Evolutionary conservation across 2,888 invertebrate species (phyloP).

Genomic region (Philereme transversata): DNA sequence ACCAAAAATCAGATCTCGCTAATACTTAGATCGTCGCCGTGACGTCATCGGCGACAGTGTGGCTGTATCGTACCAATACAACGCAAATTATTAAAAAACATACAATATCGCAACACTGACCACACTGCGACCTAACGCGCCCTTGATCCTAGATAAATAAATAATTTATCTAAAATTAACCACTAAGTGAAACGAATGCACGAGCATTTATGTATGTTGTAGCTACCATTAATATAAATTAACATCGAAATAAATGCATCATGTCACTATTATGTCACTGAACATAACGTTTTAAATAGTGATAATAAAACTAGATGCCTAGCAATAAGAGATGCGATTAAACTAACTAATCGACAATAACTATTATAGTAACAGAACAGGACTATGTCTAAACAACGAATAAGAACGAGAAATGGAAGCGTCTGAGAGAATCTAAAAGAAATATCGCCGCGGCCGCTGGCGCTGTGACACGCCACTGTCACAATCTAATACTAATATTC

Average conservation of each 20-base stretch:
- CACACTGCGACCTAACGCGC: conserved; percentile 53
- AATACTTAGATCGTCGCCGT: conserved; percentile 60
- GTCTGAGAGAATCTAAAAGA: conserved; percentile 55
- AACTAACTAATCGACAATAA: conserved; percentile 75
- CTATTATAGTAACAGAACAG: conserved; percentile 62
- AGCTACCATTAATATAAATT: conserved; percentile 82
- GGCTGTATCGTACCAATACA: conserved; percentile 55
- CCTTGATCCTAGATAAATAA: conserved; percentile 64
- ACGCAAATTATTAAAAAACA: conserved; percentile 69
- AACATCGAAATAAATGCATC: conserved; percentile 83
- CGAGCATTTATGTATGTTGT: conserved; percentile 78
- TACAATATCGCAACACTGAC: conserved; percentile 56
- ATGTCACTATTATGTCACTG: conserved; percentile 80
- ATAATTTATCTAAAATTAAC: conserved; percentile 75
- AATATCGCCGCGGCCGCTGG: too few species aligned
- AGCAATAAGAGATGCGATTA: conserved; percentile 77
- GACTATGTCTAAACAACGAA: conserved; percentile 60
- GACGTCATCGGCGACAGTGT: conserved; percentile 51
- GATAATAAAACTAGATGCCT: conserved; percentile 74
- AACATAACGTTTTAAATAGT: conserved; percentile 75
- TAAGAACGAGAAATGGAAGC: conserved; percentile 68
- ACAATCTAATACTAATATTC: conserved; percentile 69
- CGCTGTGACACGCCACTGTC: too few species aligned
- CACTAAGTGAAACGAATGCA: conserved; percentile 73
- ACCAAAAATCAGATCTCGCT: conserved; percentile 72